Base-by-base conservation (phyloP, 2,113 vertebrate genomes). In the Phocoena phocoena region DNA sequence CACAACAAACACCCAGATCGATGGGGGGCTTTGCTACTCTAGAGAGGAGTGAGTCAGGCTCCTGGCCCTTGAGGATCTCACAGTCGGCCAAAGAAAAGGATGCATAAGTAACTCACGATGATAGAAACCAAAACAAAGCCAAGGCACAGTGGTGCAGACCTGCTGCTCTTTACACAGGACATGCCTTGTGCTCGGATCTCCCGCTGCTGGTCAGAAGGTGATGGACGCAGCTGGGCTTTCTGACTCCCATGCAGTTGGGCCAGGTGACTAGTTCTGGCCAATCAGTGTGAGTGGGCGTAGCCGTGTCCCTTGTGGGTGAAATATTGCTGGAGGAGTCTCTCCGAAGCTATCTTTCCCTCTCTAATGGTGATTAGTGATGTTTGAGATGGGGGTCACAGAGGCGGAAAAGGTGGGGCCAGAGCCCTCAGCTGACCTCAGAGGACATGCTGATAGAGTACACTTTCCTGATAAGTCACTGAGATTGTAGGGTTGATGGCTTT, bases 151-250 rank as follows among this genome's bases (percentile, higher is more conserved):
- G 3, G 70, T 9, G 10, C 50, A 6, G 17, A 17, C 3, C 11
- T 0, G 0, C 20, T 31, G 8, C 18, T 12, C 53, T 58, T 11
- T 6, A 58, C 86, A 44, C 20, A 3, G 65, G 31, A n/a, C 18
- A 1, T 0, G 3, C 44, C 10, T 8, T 8, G 38, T 0, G 2
- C 6, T 18, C 1, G 11, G 6, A 14, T 20, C 14, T 25, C 1
- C 23, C 15, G 47, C 41, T 76, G 21, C 26, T 36, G 44, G 3
- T 2, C 2, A 8, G 21, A 31, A 28, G 3, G 1, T 0, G 17
- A 15, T 5, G 50, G 21, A 31, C 0, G 0, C 5, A 10, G 0
- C 2, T 36, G 86, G 36, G 62, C 76, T 44, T 71, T 18, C 53
- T 14, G 68, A 31, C 33, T 12, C n/a, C 50, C 0, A 0, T 2